Conservation (phyloP, 2,113 vertebrate genomes). For the Pollimyrus isidori region DNA sequence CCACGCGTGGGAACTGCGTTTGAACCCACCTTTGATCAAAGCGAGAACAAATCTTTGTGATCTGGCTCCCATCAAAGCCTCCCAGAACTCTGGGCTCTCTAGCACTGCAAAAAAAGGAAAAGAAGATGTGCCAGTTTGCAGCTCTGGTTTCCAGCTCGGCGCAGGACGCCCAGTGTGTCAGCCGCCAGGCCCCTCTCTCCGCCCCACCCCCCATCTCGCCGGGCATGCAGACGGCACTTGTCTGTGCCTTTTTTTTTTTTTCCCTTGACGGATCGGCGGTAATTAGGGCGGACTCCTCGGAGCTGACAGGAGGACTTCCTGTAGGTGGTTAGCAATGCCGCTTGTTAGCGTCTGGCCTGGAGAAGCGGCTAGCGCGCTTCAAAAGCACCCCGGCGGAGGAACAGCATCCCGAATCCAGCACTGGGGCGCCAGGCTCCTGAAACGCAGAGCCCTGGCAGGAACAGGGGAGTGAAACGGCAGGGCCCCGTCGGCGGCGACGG, state of each 20-base stretch:
- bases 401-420: background rate
- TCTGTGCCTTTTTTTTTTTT: background rate
- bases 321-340: background rate
- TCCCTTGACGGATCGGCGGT: background rate
- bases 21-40: slow-evolving; percentile 35
- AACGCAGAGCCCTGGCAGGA: background rate
- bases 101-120: background rate
- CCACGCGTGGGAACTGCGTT: slow-evolving; percentile 18
- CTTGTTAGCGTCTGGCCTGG: background rate
- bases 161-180: background rate
- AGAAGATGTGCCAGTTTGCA: slow-evolving; percentile 24
- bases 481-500: background rate
- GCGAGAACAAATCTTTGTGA: slow-evolving; percentile 28
- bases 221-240: background rate
- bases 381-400: background rate
- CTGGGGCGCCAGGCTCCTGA: background rate
- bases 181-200: background rate
- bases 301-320: background rate
- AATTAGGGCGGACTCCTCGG: background rate
- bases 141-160: slow-evolving; percentile 8
- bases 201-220: background rate
- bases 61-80: slow-evolving; percentile 29
- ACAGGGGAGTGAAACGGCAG: background rate
- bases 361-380: background rate
- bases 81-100: slow-evolving; percentile 4